These are phyloP conservation scores for Drosophila tani DNA, from an alignment of 1,140 invertebrate genomes.

Conservation along the genomic window DNA sequence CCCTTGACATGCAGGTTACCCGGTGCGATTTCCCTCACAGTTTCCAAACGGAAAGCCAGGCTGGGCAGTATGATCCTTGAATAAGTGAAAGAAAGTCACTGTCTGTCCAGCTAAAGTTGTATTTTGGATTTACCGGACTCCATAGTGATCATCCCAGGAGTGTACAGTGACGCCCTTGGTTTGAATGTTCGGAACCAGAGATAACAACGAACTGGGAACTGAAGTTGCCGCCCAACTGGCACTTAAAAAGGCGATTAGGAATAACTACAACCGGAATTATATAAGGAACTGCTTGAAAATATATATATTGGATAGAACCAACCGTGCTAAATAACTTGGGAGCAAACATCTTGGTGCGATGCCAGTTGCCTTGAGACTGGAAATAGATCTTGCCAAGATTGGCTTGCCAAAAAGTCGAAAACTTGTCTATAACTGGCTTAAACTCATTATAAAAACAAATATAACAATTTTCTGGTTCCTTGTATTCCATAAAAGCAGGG, in stretches of 20 bases:
- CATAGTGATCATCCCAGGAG: neutral
- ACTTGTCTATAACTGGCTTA: neutral
- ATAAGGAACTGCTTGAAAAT: neutral
- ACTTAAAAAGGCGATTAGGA: too few relatives aligned
- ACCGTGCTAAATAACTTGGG: neutral
- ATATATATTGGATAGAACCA: neutral
- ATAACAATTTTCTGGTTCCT: neutral
- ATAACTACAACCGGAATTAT: neutral
- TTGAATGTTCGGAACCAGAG: neutral
- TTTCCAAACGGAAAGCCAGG: neutral
- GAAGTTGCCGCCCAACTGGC: neutral
- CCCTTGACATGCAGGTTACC: conserved; percentile 1
- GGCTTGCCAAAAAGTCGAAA: neutral
- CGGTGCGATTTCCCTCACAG: neutral
- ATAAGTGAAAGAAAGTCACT: neutral
- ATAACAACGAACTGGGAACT: neutral
- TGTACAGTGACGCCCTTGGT: neutral
- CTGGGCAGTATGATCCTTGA: neutral
- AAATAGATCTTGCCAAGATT: neutral
- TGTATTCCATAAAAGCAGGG: neutral
- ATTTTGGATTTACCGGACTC: neutral
- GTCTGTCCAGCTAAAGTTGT: neutral
- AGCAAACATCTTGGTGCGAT: neutral
- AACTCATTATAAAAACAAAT: conserved; percentile 1
- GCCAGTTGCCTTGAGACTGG: neutral